Base-by-base conservation (phyloP, 1,140 invertebrate genomes). In the Gerris buenoi region DNA sequence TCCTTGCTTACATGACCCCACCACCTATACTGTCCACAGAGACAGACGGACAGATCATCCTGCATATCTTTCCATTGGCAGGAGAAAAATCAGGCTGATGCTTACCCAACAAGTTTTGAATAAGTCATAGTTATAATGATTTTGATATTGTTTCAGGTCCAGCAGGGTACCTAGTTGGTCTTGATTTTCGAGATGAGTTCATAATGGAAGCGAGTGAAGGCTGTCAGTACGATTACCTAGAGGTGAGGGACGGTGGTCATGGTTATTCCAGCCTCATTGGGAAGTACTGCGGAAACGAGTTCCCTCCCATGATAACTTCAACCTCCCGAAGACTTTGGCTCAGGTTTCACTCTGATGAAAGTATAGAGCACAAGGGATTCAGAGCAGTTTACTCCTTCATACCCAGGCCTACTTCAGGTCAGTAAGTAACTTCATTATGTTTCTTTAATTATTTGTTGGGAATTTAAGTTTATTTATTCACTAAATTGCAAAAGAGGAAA, bases 171-270 rank as follows among this genome's bases (percentile, higher is more conserved):
- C 77, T 87, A 28, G 81, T 93, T 59, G 82, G 84, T 68, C 79
- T 94, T 70, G 89, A 93, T 76, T 93, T 93, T 78, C 81, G 89
- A 59, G 89, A 92, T 75, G 80, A 81, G 66, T 94, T 94, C 77
- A 77, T 86, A 64, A 79, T 94, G 66, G 91, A 95, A 76, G 81
- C 83, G 25, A 85, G 84, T 33, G 77, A 84, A n/a, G 81, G 84
- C 46, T 95, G 91, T 76, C 82, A 84, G 76, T 90, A 88, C 77
- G 91, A 95, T 78, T 91, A 82, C 77, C 78, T 94, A 46, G 90
- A 93, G 76, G 83, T 92, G 25, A 81, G 90, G 25, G 90, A 94
- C 73, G 92, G 92, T 0, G 84, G 85, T n/a, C 86, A 90, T 71
- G 91, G 90, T 0, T 93, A 88, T 77, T 89, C 88, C n/a, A 80